Percentiles rank a stretch among this genome's conserved stretches.
Conservation (phyloP, 2,888 invertebrate genomes). For the Digitonthophagus gazella region DNA sequence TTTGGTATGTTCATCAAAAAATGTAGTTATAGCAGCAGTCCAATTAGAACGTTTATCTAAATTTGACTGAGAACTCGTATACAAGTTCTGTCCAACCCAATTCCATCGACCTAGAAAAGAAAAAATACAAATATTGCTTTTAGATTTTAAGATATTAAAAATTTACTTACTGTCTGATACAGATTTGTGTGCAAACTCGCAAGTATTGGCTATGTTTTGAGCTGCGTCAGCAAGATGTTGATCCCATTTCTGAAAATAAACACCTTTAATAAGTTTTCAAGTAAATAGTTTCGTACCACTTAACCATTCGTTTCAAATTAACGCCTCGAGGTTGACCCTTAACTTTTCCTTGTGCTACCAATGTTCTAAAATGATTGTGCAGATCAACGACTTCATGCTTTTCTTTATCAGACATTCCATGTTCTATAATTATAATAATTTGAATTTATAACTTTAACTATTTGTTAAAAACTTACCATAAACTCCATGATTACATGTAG, state of each 20-base stretch:
- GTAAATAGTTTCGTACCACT: no score
- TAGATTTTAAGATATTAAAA: not conserved
- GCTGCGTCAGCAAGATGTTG: not conserved
- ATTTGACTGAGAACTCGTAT: no score
- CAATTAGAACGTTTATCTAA: not conserved
- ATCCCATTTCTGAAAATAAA: slow-evolving; percentile 6
- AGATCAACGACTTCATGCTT: slow-evolving; percentile 19
- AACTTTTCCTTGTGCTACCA: slow-evolving; percentile 22
- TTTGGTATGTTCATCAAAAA: not conserved
- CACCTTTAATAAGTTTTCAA: not conserved
- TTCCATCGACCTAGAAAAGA: not conserved
- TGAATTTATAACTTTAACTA: not conserved
- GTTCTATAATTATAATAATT: slow-evolving; percentile 14
- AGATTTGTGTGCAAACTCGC: not conserved
- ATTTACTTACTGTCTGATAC: not conserved
- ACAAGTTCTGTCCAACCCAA: slow-evolving; percentile 3
- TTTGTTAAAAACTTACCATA: not conserved
- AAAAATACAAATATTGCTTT: not conserved
- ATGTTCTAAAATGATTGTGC: slow-evolving; percentile 22
- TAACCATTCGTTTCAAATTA: slow-evolving; percentile 24
- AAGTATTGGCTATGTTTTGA: slow-evolving; percentile 3
- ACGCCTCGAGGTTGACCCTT: slow-evolving; percentile 25
- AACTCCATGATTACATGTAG: not conserved
- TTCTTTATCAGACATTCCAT: slow-evolving; percentile 12
- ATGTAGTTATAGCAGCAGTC: not conserved